Base-by-base conservation (phyloP, 2,888 invertebrate genomes). In the Pheosia gnoma region DNA sequence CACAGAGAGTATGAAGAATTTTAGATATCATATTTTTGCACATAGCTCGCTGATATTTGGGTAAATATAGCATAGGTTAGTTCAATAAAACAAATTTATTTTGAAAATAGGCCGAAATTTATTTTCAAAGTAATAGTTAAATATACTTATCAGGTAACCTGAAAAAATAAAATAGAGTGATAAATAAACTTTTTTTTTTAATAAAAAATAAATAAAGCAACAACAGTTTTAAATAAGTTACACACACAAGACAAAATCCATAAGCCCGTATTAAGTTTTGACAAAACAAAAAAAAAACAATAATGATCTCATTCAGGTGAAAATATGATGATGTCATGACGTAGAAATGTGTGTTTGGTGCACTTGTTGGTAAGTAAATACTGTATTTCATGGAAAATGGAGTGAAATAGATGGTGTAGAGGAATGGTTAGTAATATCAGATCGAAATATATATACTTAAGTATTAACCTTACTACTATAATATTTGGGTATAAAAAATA, bases 31-130 rank as follows among this genome's bases (percentile, higher is more conserved):
- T 25, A 25, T 25, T 25, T 25, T 25, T 25, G 25, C 25, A 41
- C 6, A 8, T 41, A 41, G 41, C 41, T 41, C 41, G 8, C 8
- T 41, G 25, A 25, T 41, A 8, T 41, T 41, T 41, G 8, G 41
- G 41, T 41, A 41, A 5, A 7, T 4, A 4, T 47, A n/a, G 11
- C 8, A n/a, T 4, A 47, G 11, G n/a, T 47, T 9, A 9, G 43
- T 45, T 45, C 10, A 61, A 61, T 57, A 53, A 61, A 53, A 56
- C 11, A 57, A 5, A 11, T 9, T 0, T 45, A 45, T 57, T 13
- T 11, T 37, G 9, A 13, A 9, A 5, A 11, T 5, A 2, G 37
- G 36, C 43, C 53, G 61, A 61, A 61, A 7, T 69, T 61, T 69
- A 69, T 60, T 69, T 49, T 25, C 10, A 7, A 60, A 60, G 49